These are phyloP conservation scores for Aulostomus chinensis DNA, from an alignment of 2,797 vertebrate species.

Conservation along the genomic window DNA sequence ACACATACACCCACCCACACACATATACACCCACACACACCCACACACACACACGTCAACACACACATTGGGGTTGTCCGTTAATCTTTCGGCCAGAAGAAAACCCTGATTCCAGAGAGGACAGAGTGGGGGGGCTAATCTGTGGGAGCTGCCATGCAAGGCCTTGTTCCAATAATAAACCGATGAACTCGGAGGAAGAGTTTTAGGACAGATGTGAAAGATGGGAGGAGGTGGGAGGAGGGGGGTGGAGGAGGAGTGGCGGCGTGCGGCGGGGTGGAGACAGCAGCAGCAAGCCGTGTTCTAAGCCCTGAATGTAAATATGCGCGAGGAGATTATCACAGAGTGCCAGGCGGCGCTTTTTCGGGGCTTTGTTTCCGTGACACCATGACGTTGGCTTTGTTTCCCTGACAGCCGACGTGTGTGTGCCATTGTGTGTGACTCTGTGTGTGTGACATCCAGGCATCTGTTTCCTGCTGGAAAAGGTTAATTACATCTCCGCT, in stretches of 20 bases:
- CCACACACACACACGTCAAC: conserved; percentile 25
- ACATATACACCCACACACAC: too few relatives aligned
- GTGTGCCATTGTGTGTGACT: conserved; percentile 27
- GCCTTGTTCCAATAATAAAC: conserved; percentile 40
- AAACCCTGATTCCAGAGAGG: conserved; percentile 52
- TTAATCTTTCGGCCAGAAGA: conserved; percentile 61
- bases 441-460: conserved; percentile 65
- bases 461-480: conserved; percentile 83
- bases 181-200: conserved; percentile 15
- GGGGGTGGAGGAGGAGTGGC: not conserved
- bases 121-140: conserved; percentile 49
- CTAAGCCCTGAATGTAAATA: conserved; percentile 75
- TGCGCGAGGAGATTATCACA: conserved; percentile 74
- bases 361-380: conserved; percentile 76
- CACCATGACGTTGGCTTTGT: conserved; percentile 78
- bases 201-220: not conserved
- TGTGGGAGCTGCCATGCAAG: conserved; percentile 46
- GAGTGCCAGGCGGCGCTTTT: conserved; percentile 72
- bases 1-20: conserved; percentile 21
- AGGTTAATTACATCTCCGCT: conserved; percentile 83
- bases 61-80: conserved; percentile 49
- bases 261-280: conserved; percentile 1
- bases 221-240: conserved; percentile 4
- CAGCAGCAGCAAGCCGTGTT: conserved; percentile 43
- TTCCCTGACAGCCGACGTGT: conserved; percentile 73